Percentiles rank a stretch among this genome's conserved stretches.
phyloP scores from a whole-genome alignment of 2,888 invertebrate species.

The Isoperla grammatica region DNA sequence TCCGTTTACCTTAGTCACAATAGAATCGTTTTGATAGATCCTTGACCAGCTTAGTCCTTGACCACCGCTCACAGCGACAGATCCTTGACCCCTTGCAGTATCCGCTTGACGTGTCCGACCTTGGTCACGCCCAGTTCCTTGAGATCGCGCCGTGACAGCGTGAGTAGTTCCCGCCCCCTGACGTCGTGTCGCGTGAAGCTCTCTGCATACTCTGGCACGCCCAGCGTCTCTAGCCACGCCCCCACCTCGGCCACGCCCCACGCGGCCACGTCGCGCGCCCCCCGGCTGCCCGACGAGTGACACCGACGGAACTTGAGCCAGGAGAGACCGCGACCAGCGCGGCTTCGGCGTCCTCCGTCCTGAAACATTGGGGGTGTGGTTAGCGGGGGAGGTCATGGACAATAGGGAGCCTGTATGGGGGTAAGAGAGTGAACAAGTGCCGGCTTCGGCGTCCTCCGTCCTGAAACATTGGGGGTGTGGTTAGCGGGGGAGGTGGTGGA shows the following conservation, averaged over 20 bases:
- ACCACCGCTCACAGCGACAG: conserved; percentile 41
- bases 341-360: conserved; percentile 47
- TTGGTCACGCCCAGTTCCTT: conserved; percentile 91
- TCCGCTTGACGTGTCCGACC: conserved; percentile 93
- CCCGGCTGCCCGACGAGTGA: conserved; percentile 36
- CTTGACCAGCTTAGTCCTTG: too few species aligned
- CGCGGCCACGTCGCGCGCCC: conserved; percentile 48
- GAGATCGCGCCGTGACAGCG: conserved; percentile 77
- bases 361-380: too few species aligned
- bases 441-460: too few species aligned
- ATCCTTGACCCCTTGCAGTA: conserved; percentile 89
- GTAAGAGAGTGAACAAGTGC: too few species aligned
- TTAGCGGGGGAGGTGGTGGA: too few species aligned
- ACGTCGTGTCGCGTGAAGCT: conserved; percentile 88
- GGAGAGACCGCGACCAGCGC: conserved; percentile 56
- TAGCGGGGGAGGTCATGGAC: too few species aligned
- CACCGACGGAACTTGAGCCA: conserved; percentile 60
- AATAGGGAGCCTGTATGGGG: too few species aligned
- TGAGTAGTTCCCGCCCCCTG: conserved; percentile 80
- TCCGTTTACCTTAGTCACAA: too few species aligned
- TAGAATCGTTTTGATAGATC: too few species aligned
- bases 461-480: too few species aligned
- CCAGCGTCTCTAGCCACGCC: conserved; percentile 82
- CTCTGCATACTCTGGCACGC: conserved; percentile 86
- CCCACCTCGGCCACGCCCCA: conserved; percentile 92